Evolutionary conservation across 2,888 invertebrate species (phyloP).

Genomic region (Gerris lacustris): DNA sequence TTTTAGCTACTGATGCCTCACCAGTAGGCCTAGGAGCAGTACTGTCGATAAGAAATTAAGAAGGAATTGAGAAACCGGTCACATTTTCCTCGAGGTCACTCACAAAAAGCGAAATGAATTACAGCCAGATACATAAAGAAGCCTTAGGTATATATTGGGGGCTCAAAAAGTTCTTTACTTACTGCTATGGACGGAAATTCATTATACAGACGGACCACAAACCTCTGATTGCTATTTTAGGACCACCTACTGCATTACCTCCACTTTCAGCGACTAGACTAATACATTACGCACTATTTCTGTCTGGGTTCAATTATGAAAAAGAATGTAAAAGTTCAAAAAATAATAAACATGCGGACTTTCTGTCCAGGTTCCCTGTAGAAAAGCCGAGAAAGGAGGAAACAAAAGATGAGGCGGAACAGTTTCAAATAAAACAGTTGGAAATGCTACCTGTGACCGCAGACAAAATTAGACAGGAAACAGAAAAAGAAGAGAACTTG

Average conservation of each 20-base stretch:
- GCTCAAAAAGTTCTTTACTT: slow-evolving; percentile 16
- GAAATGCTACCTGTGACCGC: slow-evolving; percentile 7
- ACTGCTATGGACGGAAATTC: slow-evolving; percentile 12
- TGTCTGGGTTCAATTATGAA: slow-evolving; percentile 15
- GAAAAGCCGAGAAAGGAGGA: slow-evolving; percentile 10
- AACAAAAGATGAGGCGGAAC: slow-evolving; percentile 6
- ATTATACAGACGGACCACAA: slow-evolving; percentile 13
- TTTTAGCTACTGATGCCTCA: too few species aligned
- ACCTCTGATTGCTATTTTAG: slow-evolving; percentile 6
- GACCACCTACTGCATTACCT: slow-evolving; percentile 8
- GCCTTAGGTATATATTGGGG: too few species aligned
- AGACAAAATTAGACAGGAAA: background rate
- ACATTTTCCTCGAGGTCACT: slow-evolving; percentile 35
- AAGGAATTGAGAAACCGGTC: slow-evolving; percentile 35
- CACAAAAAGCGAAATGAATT: slow-evolving; percentile 33
- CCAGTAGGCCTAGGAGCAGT: too few species aligned
- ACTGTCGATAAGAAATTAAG: too few species aligned
- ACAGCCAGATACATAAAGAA: slow-evolving; percentile 36
- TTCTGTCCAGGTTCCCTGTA: slow-evolving; percentile 14
- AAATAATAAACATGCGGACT: slow-evolving; percentile 1
- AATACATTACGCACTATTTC: slow-evolving; percentile 13
- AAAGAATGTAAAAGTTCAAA: background rate
- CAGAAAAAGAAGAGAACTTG: background rate
- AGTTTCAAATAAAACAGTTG: slow-evolving; percentile 14
- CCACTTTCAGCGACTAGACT: slow-evolving; percentile 17